A percentile compares a stretch with the other conserved stretches of the same genome.
Evolutionary conservation across 1,140 invertebrate species (phyloP).

Genomic region (Diabrotica undecimpunctata): DNA sequence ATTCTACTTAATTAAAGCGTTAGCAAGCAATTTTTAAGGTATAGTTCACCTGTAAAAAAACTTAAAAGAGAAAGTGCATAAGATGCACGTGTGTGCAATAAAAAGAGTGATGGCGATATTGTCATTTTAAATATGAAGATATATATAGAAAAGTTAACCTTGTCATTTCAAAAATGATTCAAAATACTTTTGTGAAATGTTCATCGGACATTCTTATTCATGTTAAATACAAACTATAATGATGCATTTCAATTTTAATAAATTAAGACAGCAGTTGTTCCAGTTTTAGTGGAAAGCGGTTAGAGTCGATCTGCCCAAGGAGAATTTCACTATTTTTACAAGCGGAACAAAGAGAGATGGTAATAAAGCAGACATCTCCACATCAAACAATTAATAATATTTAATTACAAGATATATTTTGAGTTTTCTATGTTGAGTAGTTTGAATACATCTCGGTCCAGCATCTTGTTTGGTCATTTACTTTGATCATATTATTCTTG

Average conservation of each 20-base stretch:
- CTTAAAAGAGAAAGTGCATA: background rate
- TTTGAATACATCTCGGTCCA: too few species aligned
- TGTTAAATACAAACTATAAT: conserved; percentile 29
- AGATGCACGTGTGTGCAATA: background rate
- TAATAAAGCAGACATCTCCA: too few species aligned
- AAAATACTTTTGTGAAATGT: conserved; percentile 18
- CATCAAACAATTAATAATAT: too few species aligned
- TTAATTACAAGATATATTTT: too few species aligned
- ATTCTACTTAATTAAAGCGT: too few species aligned
- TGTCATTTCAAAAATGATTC: conserved; percentile 24
- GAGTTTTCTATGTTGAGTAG: too few species aligned
- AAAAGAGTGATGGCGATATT: background rate
- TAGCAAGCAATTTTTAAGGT: too few species aligned
- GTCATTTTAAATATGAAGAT: background rate
- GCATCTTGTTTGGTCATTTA: too few species aligned
- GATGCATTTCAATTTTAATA: conserved; percentile 38
- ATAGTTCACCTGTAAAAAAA: background rate
- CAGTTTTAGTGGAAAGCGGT: conserved; percentile 47
- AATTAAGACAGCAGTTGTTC: conserved; percentile 42
- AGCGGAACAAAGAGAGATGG: too few species aligned
- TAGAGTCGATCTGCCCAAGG: background rate
- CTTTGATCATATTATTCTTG: too few species aligned
- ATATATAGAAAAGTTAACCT: conserved; percentile 11
- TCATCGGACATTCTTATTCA: conserved; percentile 33
- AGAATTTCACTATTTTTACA: background rate